A percentile compares a stretch with the other conserved stretches of the same genome.
phyloP scores from a whole-genome alignment of 2,113 vertebrate genomes.

The Pseudonaja textilis region DNA sequence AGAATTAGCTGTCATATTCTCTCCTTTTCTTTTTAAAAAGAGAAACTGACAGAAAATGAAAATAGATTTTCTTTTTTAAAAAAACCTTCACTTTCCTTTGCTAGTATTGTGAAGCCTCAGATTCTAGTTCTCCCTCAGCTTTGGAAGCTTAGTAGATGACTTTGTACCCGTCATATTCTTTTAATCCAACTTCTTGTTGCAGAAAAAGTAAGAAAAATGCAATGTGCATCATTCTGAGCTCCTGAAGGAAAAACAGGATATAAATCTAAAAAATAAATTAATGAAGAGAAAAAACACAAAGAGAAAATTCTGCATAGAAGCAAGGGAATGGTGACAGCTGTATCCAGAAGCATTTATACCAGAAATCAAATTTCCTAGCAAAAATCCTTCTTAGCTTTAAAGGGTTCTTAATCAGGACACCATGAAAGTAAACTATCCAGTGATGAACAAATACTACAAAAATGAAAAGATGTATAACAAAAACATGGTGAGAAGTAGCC shows the following conservation, averaged over 20 bases:
- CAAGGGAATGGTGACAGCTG: neutral
- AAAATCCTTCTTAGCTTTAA: neutral
- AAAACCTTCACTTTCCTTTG: neutral
- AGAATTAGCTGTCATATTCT: neutral
- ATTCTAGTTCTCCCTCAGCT: neutral
- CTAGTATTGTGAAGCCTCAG: neutral
- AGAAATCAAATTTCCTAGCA: neutral
- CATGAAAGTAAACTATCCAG: neutral
- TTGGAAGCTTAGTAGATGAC: neutral
- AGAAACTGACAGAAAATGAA: neutral
- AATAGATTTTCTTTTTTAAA: neutral
- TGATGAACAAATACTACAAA: neutral
- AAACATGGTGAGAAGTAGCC: neutral
- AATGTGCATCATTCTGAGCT: neutral
- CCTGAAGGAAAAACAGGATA: neutral
- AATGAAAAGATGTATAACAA: neutral
- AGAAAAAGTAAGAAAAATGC: neutral
- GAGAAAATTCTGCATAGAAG: neutral
- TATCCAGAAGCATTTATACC: neutral
- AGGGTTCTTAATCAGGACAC: neutral
- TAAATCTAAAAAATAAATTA: neutral
- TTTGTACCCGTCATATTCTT: neutral
- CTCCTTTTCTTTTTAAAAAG: neutral
- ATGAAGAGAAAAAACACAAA: neutral
- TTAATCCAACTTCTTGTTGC: neutral